These are phyloP conservation scores for Otolemur crassicaudatus DNA, from an alignment of 2,797 vertebrate species.

Conservation along the genomic window DNA sequence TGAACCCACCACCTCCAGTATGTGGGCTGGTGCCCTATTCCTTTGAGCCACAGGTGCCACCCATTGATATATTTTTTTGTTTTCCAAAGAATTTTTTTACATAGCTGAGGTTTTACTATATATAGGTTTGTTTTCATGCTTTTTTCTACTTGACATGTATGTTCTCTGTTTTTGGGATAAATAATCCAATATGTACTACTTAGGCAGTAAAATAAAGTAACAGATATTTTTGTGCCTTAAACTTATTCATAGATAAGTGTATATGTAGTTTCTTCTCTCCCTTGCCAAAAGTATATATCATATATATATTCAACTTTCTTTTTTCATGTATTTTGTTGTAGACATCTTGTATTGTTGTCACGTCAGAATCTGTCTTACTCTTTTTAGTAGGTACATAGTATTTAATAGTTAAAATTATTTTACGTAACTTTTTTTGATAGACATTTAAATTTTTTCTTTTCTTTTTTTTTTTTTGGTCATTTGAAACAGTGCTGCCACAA, in stretches of 20 bases:
- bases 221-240: constrained; percentile 18
- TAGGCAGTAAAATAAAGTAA: background rate
- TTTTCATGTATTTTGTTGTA: background rate
- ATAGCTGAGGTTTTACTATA: background rate
- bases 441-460: background rate
- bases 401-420: constrained; percentile 24
- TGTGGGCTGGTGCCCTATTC: too few species aligned
- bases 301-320: background rate
- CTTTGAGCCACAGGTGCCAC: too few species aligned
- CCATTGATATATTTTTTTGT: background rate
- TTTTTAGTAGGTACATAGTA: background rate
- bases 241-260: background rate
- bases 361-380: background rate
- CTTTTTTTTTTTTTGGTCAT: background rate
- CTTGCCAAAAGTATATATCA: background rate
- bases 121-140: background rate
- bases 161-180: background rate
- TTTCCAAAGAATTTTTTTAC: background rate
- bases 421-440: background rate
- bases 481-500: background rate
- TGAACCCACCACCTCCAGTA: too few species aligned
- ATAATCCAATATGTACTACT: background rate
- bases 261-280: background rate
- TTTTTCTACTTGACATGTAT: background rate
- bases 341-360: background rate